Evolutionary conservation across 1,140 invertebrate genomes (phyloP), one percentile per base, ranked within the genome.

Genomic region (Hylaeus anthracinus): DNA sequence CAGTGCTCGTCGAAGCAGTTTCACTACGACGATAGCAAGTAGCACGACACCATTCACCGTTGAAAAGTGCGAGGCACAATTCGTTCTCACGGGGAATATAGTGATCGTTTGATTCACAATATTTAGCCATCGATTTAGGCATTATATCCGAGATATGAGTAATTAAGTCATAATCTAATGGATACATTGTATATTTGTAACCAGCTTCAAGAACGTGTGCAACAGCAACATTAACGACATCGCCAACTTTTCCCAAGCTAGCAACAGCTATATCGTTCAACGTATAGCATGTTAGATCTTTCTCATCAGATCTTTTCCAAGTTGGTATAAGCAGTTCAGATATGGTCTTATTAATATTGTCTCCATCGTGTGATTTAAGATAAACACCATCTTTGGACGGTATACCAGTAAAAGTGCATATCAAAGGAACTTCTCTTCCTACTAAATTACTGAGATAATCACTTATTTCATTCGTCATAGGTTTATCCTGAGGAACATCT

Each of bases 71-170:
- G 0, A 94, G 60, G 66, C 93, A 94, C 2, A 94, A 84, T 71
- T 94, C 93, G 0, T 83, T 39, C 0, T 75, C 43, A 26, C 91
- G 83, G 8, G 93, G 93, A 73, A 94, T 92, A 45, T 93, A 94
- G 66, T 90, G 75, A 0, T 85, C 65, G 3, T 60, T 82, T 26
- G 79, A 15, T 58, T 83, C 12, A 9, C 75, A 73, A 86, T 92
- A 93, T 14, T 90, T 45, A 6, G 79, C 5, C 4, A 93, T 87
- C 76, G 82, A 26, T 41, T 37, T 26, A 0, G 90, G 85, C 85
- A 93, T 85, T 1, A 88, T 76, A 3, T 70, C 39, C 5, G 8
- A 64, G 8, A 92, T 43, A 51, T 93, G 87, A 41, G 37, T 45
- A 3, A 90, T 60, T 10, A 89, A 6, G n/a, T 90, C 83, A 6